Base-by-base conservation (phyloP, 2,888 invertebrate species). In the Ischnus inquisitorius region DNA sequence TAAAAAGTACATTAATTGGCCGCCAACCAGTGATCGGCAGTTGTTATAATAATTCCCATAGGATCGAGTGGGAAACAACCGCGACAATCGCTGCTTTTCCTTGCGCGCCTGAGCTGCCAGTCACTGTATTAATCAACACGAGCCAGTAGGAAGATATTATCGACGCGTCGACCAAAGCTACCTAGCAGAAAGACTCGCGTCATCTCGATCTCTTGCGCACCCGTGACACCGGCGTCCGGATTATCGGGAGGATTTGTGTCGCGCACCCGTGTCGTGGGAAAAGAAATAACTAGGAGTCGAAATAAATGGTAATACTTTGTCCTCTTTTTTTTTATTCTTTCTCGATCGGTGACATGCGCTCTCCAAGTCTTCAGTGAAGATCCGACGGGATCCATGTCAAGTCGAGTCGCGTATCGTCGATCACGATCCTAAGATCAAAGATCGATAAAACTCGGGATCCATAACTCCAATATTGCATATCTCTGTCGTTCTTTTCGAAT, bases 161-260 rank as follows among this genome's bases (percentile, higher is more conserved):
- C 78, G 68, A 77, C 57, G 75, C 65, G 16, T n/a, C 48, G 51
- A 41, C 74, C 46, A 64, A 81, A 79, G 72, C 51, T 54, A 74
- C 68, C 10, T 67, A 67, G 51, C 60, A 69, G 76, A 84, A 68
- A 68, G 28, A 14, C 74, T 57, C 39, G 69, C 14, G 62, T 72
- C 76, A 78, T 67, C 77, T 72, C 64, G 81, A 62, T 62, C 46
- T 34, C 76, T n/a, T n/a, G 46, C 51, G 83, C 64, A 81, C 77
- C 64, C 68, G 65, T 79, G 81, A 82, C 75, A 84, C 65, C 79
- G 51, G 77, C 79, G 76, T 83, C 75, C 76, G 81, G 85, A 85
- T 85, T 77, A 85, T 84, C 84, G 77, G 54, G 69, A 34, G 85
- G 85, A 85, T 85, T 85, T 84, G 85, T 85, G 84, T 84, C 85